Conservation (phyloP, 2,113 vertebrate genomes). For the Anoura caudifer region DNA sequence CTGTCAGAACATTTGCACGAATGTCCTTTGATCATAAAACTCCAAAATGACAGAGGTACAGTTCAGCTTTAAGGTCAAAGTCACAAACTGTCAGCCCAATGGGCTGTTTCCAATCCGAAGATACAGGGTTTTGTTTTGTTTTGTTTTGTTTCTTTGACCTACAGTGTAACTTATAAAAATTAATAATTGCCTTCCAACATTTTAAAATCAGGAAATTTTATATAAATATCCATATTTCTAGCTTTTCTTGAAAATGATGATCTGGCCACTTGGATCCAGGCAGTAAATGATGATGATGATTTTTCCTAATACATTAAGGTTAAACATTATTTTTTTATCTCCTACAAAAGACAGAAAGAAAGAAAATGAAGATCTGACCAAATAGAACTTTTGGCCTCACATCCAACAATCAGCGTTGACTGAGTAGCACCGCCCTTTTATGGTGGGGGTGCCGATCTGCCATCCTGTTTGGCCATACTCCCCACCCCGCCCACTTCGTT, state of each 20-base stretch:
- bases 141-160: not conserved
- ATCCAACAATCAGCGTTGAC: rapidly evolving
- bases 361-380: not conserved
- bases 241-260: constrained; percentile 13
- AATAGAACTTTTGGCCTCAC: not conserved
- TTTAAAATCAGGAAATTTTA: not conserved
- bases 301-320: too few species aligned
- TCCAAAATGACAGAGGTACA: not conserved
- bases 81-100: not conserved
- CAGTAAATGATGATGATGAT: too few species aligned
- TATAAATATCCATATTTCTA: not conserved
- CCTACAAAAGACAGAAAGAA: not conserved
- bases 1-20: not conserved
- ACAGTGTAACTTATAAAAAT: not conserved
- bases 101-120: not conserved
- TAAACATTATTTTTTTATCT: too few species aligned
- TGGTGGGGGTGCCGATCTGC: not conserved
- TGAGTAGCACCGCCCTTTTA: not conserved
- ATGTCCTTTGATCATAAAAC: not conserved
- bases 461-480: not conserved
- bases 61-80: not conserved
- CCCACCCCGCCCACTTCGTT: not conserved
- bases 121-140: not conserved
- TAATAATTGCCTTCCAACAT: not conserved
- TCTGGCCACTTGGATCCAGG: not conserved